These are phyloP conservation scores for Popillia japonica DNA, from an alignment of 1,140 invertebrate genomes.

Conservation along the genomic window DNA sequence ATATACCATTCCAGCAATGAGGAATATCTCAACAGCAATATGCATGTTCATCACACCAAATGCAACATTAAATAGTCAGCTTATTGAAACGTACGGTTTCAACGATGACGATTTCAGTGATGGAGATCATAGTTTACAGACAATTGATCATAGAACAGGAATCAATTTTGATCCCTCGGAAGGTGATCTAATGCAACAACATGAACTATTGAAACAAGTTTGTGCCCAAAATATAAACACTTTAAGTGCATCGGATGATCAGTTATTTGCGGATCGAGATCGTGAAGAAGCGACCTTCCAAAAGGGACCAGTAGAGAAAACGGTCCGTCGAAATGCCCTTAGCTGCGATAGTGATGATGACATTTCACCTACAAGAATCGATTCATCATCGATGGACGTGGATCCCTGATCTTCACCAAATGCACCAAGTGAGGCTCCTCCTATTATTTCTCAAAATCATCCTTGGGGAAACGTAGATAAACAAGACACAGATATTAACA, in stretches of 20 bases:
- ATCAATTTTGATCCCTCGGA: too few species aligned
- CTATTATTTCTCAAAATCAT: slow-evolving; percentile 42
- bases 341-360: slow-evolving; percentile 57
- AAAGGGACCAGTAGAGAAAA: slow-evolving; percentile 56
- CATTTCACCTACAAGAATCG: slow-evolving; percentile 43
- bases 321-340: slow-evolving; percentile 40
- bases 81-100: slow-evolving; percentile 68
- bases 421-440: slow-evolving; percentile 28
- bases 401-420: slow-evolving; percentile 55
- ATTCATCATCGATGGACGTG: slow-evolving; percentile 52
- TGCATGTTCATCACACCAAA: slow-evolving; percentile 53
- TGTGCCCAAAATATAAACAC: too few species aligned
- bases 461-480: slow-evolving; percentile 48
- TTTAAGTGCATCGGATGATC: too few species aligned
- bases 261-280: too few species aligned
- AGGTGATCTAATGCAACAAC: too few species aligned
- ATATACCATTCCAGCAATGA: slow-evolving; percentile 48
- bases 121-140: slow-evolving; percentile 69
- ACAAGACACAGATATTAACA: slow-evolving; percentile 37
- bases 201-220: too few species aligned
- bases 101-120: slow-evolving; percentile 74
- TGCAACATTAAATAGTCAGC: slow-evolving; percentile 49
- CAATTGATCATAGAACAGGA: too few species aligned
- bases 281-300: slow-evolving; percentile 62
- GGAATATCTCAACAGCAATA: slow-evolving; percentile 50